A percentile compares a stretch with the other conserved stretches of the same genome.
Conservation (phyloP, 30 jellyfish, hydroid and myxozoan species). For the Aurelia aurita complex sp. Pacific region DNA sequence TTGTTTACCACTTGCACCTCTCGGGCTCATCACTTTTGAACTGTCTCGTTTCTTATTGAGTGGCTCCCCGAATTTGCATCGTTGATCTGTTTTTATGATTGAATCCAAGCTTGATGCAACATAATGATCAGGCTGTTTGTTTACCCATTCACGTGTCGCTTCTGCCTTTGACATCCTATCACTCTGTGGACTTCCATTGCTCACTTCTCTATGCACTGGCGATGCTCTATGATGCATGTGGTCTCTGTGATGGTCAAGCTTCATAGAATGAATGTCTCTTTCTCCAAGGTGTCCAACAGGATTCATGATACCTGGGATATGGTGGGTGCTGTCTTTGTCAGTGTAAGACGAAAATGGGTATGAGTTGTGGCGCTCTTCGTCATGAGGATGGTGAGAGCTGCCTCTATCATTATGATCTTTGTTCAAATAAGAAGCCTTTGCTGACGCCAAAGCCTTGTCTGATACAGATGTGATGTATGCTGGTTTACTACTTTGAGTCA, state of each 20-base stretch:
- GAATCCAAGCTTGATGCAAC: conserved; percentile 7
- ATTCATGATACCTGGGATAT: conserved; percentile 21
- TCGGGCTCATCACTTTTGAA: conserved; percentile 10
- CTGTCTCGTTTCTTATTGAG: conserved; percentile 22
- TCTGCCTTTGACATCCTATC: conserved; percentile 58
- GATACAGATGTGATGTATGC: conserved; percentile 43
- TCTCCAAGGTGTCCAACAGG: conserved; percentile 5
- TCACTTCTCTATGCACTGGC: conserved; percentile 30
- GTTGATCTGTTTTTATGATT: conserved; percentile 7
- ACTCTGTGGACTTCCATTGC: conserved; percentile 27
- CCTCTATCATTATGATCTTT: conserved; percentile 36
- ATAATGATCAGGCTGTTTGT: conserved; percentile 49
- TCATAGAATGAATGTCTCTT: conserved; percentile 26
- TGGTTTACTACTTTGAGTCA: conserved; percentile 23
- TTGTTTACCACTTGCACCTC: conserved; percentile 12
- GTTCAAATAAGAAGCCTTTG: conserved; percentile 52
- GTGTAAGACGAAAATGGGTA: conserved; percentile 24
- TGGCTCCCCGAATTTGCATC: conserved; percentile 21
- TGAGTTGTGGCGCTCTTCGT: conserved; percentile 24
- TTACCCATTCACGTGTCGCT: conserved; percentile 73
- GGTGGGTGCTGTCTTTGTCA: conserved; percentile 12
- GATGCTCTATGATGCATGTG: conserved; percentile 21
- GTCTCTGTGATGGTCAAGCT: conserved; percentile 3
- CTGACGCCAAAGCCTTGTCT: conserved; percentile 48
- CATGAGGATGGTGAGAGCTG: conserved; percentile 1